Evolutionary conservation across 2,113 vertebrate species (phyloP).

Genomic region (Galbula dea): DNA sequence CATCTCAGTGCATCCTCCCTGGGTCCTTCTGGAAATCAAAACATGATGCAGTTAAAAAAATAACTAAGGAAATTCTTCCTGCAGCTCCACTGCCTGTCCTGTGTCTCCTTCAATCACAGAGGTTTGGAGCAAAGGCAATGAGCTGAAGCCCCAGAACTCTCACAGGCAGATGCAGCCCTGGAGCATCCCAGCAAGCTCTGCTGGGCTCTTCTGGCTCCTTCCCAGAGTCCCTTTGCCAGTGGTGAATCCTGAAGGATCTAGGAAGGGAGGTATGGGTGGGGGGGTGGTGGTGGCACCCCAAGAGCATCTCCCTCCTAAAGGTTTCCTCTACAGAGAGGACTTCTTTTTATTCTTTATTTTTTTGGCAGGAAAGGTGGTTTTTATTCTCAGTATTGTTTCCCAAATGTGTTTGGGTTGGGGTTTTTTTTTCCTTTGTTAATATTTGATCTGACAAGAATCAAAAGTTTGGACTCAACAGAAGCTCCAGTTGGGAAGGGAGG

Average conservation of each 20-base stretch:
- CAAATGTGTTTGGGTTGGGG: neutral
- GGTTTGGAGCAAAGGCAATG: neutral
- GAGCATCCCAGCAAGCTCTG: rapidly evolving
- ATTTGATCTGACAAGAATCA: neutral
- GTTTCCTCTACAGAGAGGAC: neutral
- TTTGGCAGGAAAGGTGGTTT: neutral
- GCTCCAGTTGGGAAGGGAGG: constrained; percentile 7
- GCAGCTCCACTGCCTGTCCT: neutral
- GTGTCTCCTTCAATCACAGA: neutral
- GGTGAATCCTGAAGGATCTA: neutral
- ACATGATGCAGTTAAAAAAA: neutral
- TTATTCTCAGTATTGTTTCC: neutral
- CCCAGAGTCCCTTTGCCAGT: neutral
- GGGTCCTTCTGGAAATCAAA: neutral
- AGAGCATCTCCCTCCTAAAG: rapidly evolving
- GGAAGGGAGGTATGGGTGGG: neutral
- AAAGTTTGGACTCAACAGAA: neutral
- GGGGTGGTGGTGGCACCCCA: rapidly evolving
- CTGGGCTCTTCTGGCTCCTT: no score
- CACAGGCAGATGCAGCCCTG: neutral
- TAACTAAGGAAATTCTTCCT: rapidly evolving
- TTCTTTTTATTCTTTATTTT: neutral
- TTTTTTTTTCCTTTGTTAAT: neutral
- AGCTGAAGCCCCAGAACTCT: neutral
- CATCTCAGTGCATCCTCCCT: neutral